These are phyloP conservation scores for Rhyacophila brunnea DNA, from an alignment of 1,140 invertebrate species.

Conservation along the genomic window DNA sequence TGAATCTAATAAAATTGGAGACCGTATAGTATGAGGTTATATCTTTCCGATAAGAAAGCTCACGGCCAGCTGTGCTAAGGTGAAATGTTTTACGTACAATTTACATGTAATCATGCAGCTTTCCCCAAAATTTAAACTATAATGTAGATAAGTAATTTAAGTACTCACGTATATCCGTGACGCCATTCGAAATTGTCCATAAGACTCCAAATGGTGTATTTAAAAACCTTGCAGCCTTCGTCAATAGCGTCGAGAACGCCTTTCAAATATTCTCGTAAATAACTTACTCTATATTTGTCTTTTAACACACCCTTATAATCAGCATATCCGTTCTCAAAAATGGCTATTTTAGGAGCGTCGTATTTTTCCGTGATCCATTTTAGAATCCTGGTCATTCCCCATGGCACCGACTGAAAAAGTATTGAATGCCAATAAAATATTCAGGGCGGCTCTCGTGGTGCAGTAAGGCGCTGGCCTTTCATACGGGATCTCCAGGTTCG, in stretches of 20 bases:
- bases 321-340: conserved; percentile 65
- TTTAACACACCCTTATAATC: no score
- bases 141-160: no score
- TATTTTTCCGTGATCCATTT: conserved; percentile 64
- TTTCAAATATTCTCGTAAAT: conserved; percentile 58
- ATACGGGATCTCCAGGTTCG: no score
- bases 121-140: no score
- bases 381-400: conserved; percentile 60
- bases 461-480: no score
- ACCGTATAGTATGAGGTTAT: no score
- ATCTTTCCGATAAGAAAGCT: no score
- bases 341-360: conserved; percentile 58
- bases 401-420: conserved; percentile 51
- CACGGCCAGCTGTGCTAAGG: no score
- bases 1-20: no score
- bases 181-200: conserved; percentile 75
- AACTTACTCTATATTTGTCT: conserved; percentile 48
- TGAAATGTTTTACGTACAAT: no score
- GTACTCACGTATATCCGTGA: conserved; percentile 56
- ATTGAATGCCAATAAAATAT: neutral
- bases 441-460: no score
- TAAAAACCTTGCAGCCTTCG: conserved; percentile 65
- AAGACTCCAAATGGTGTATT: conserved; percentile 69
- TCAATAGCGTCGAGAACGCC: conserved; percentile 64
- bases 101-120: no score